Base-by-base conservation (phyloP, 2,888 invertebrate genomes). In the Andricus curvator region DNA sequence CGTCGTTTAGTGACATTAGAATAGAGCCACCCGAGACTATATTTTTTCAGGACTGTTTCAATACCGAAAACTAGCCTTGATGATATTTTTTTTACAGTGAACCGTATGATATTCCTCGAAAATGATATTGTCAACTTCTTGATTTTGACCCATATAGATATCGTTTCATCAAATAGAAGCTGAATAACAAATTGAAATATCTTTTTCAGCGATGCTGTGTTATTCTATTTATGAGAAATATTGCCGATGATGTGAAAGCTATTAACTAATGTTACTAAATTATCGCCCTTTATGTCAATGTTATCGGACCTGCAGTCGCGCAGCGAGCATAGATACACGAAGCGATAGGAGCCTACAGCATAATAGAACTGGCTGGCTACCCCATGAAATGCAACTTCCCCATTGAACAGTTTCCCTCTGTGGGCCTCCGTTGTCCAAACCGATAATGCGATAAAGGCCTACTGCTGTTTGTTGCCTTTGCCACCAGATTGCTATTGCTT, bases 251-350 rank as follows among this genome's bases (percentile, higher is more conserved):
- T 48, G n/a, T 6, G 8, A 25, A 68, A 68, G 15, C 68, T 88
- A 89, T 89, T 85, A 86, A 88, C 86, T 87, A 88, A 88, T 87
- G 86, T 87, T 91, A 89, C 88, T 89, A 88, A 89, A 90, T 91
- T 89, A 90, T 90, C 89, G 87, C 83, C 78, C 84, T 78, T 81
- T 81, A 86, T 86, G 89, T 90, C 86, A 91, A 89, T 90, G 90
- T 91, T 92, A 91, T 92, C 91, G 88, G 87, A 83, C 83, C 82
- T 86, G 84, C 83, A 84, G 80, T 84, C 84, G 81, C 78, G 81
- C 85, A 84, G 85, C 85, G 85, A 86, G 87, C 88, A 87, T 82
- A 90, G 91, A 91, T 91, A 90, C 88, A 86, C 80, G 80, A 77
- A 64, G 84, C 87, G 89, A 89, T 89, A 89, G 22, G 37, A 37